These are phyloP conservation scores for Mus pahari DNA, from an alignment of 2,113 vertebrate genomes.

Conservation along the genomic window DNA sequence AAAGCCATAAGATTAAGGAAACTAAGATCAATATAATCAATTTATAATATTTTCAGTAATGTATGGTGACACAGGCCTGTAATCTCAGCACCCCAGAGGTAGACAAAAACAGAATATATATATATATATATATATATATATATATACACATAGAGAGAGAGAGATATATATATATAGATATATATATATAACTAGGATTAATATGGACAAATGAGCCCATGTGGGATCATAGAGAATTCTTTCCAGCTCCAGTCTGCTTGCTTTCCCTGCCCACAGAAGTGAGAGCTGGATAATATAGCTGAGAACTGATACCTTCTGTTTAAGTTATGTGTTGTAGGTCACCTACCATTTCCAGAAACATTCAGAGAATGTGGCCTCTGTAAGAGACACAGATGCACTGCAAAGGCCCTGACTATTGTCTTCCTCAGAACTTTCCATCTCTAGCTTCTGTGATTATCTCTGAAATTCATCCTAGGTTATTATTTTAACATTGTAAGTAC, in stretches of 20 bases:
- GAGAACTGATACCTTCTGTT: neutral
- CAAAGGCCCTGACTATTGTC: neutral
- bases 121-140: no score
- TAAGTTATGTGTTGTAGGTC: neutral
- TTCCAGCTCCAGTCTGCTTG: neutral
- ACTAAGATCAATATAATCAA: neutral
- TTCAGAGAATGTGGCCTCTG: neutral
- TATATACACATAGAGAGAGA: no score
- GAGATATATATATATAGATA: no score
- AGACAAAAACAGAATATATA: neutral
- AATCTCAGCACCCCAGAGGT: accelerated
- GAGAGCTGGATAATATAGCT: neutral
- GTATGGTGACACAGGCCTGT: neutral
- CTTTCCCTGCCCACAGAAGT: neutral
- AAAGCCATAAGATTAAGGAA: neutral
- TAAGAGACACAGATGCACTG: neutral
- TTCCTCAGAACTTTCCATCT: neutral
- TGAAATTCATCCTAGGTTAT: neutral
- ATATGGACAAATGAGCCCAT: neutral
- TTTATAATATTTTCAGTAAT: neutral
- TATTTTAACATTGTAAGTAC: neutral
- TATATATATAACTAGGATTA: neutral
- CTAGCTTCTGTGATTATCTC: neutral
- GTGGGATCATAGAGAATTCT: neutral
- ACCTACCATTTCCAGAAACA: neutral